Conservation (phyloP, 2,888 invertebrate species). For the Lissonota sp. region DNA sequence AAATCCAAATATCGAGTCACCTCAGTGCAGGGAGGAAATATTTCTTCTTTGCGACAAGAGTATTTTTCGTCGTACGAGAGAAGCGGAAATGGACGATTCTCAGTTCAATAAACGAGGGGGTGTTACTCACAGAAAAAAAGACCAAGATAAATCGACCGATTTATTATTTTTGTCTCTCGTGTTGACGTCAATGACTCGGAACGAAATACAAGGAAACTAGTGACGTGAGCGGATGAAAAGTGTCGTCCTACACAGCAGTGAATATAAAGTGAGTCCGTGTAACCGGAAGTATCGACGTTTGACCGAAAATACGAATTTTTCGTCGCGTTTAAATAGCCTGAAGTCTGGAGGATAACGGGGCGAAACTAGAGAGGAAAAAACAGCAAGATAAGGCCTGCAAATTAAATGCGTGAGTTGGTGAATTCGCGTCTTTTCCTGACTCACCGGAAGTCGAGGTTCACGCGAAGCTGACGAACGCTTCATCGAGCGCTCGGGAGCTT, state of each 20-base stretch:
- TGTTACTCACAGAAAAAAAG: conserved; percentile 35
- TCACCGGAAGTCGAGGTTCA: conserved; percentile 73
- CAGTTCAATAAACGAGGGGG: conserved; percentile 45
- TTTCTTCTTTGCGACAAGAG: too few relatives aligned
- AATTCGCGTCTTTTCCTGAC: conserved; percentile 69
- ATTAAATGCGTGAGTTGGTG: conserved; percentile 75
- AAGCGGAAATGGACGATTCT: conserved; percentile 49
- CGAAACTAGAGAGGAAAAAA: not conserved
- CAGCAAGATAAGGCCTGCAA: conserved; percentile 33
- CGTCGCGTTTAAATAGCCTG: not conserved
- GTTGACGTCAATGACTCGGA: conserved; percentile 29
- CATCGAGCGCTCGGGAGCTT: conserved; percentile 52
- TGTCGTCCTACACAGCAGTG: conserved; percentile 25
- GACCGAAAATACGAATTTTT: not conserved
- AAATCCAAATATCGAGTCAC: not conserved
- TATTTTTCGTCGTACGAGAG: not conserved
- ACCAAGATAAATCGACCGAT: not conserved
- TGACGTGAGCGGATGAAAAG: not conserved
- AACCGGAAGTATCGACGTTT: conserved; percentile 25
- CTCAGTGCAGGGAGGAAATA: too few relatives aligned
- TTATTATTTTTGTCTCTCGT: not conserved
- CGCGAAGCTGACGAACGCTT: conserved; percentile 78
- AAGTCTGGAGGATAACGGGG: not conserved
- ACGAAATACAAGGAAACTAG: not conserved
- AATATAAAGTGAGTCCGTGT: conserved; percentile 5